These are phyloP conservation scores for Nerophis ophidion DNA, from an alignment of 2,113 vertebrate species.

Conservation along the genomic window DNA sequence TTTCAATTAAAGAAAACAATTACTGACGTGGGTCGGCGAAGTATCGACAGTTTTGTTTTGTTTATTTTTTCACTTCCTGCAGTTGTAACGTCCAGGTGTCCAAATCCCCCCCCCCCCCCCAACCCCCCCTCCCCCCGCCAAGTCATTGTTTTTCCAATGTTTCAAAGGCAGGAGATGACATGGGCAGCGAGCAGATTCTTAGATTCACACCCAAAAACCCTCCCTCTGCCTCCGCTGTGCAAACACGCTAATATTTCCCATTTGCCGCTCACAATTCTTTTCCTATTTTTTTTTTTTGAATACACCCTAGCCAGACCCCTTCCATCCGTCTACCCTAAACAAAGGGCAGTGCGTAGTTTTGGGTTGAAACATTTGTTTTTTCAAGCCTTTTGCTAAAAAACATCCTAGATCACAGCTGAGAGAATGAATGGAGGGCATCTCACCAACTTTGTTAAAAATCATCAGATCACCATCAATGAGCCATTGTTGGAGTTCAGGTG, in stretches of 20 bases:
- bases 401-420: constrained; percentile 29
- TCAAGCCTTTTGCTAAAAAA: constrained; percentile 43
- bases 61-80: not conserved
- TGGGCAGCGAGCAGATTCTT: constrained; percentile 25
- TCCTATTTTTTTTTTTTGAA: constrained; percentile 18
- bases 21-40: too few species aligned
- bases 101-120: not conserved
- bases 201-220: constrained; percentile 17
- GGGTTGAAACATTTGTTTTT: constrained; percentile 39
- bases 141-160: constrained; percentile 41
- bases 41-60: too few species aligned
- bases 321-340: constrained; percentile 31
- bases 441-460: constrained; percentile 6
- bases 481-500: constrained; percentile 8
- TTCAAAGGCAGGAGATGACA: constrained; percentile 41
- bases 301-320: constrained; percentile 30
- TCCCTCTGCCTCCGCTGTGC: constrained; percentile 11
- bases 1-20: too few species aligned
- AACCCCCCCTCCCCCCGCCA: not conserved
- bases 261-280: constrained; percentile 43
- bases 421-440: constrained; percentile 23
- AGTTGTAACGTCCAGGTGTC: not conserved
- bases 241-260: constrained; percentile 48
- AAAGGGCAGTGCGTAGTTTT: constrained; percentile 41
- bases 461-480: constrained; percentile 9